phyloP scores from a whole-genome alignment of 2,797 vertebrate species.

The Leuciscus waleckii region DNA sequence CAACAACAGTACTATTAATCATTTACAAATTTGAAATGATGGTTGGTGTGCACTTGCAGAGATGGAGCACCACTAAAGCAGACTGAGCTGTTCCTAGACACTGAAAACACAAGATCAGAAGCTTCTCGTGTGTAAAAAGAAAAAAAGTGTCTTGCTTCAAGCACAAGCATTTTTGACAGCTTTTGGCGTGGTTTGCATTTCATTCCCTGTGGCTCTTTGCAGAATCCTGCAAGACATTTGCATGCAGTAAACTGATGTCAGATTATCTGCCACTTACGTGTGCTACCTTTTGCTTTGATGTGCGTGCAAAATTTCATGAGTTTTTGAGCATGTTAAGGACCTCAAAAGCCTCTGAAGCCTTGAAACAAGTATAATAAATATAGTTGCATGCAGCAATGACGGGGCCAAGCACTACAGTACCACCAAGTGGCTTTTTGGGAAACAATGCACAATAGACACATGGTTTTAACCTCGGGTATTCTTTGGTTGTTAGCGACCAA shows the following conservation, averaged over 20 bases:
- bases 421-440: not conserved
- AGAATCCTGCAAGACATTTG: not conserved
- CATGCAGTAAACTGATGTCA: not conserved
- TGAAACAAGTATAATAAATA: not conserved
- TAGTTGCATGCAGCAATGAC: not conserved
- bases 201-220: not conserved
- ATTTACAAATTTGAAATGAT: no score
- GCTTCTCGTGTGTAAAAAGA: not conserved
- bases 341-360: not conserved
- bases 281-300: not conserved
- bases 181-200: not conserved
- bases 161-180: not conserved
- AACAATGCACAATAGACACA: not conserved
- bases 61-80: not conserved
- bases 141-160: not conserved
- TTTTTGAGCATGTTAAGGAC: not conserved
- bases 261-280: not conserved
- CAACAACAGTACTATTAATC: no score
- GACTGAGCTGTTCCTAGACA: not conserved
- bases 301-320: not conserved
- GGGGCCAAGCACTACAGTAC: not conserved
- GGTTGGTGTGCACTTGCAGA: not conserved
- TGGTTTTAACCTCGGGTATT: not conserved
- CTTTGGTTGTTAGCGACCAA: not conserved
- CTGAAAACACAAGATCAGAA: not conserved